Percentiles rank a stretch among this genome's conserved stretches.
Evolutionary conservation across 2,797 vertebrate species (phyloP).

Genomic region (Mus spretus): DNA sequence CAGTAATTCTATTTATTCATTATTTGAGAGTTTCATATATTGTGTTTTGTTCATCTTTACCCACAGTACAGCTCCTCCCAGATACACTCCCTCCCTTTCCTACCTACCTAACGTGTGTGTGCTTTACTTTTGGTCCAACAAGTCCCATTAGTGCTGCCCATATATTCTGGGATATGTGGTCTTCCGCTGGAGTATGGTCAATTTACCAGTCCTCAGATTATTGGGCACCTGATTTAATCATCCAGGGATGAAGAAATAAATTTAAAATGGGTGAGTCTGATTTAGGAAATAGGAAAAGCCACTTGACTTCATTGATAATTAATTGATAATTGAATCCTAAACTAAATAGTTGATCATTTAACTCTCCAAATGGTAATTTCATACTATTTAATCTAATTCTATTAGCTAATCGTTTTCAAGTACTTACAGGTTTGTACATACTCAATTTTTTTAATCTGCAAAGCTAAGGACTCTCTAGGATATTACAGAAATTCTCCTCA

Average conservation of each 20-base stretch:
- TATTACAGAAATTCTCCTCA: neutral
- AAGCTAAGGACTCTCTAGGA: neutral
- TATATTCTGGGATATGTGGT: neutral
- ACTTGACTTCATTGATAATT: neutral
- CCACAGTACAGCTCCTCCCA: neutral
- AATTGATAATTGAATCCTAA: neutral
- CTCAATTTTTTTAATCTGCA: constrained; percentile 2
- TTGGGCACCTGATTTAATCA: neutral
- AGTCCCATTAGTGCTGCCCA: neutral
- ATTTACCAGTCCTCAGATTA: neutral
- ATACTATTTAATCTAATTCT: constrained; percentile 11
- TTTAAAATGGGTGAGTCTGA: neutral
- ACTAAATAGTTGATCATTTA: neutral
- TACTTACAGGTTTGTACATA: neutral
- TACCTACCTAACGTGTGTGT: neutral
- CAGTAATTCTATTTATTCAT: neutral
- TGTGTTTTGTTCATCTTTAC: neutral
- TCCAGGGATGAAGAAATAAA: neutral
- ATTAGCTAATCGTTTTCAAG: neutral
- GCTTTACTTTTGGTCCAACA: neutral
- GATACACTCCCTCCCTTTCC: neutral
- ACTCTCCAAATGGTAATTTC: constrained; percentile 34
- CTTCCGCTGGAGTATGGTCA: neutral
- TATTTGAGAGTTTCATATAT: neutral
- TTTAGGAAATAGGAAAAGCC: neutral